Evolutionary conservation across 2,888 invertebrate species (phyloP), one percentile per base, ranked within the genome.

Genomic region (Diabrotica balteata): DNA sequence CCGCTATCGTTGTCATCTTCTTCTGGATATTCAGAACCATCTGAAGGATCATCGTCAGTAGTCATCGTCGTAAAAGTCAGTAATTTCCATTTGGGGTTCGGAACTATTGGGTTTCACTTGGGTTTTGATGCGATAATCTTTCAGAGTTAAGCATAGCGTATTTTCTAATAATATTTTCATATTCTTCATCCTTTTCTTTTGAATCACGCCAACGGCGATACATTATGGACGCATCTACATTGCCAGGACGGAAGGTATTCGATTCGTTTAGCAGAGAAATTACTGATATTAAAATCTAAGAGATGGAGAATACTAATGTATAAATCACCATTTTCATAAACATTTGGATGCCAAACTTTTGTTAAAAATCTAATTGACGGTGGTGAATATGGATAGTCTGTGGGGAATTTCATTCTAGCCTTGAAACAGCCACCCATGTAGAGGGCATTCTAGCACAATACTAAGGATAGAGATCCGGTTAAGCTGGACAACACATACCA

Each of bases 331-430:
- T 98, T 99, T 92, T 98, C 98, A 87, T 99, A 99, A 32, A 99
- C 98, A 89, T 99, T 99, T 76, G 99, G 99, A 88, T 99, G 99
- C 98, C 98, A 99, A 79, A 99, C 97, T 91, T 98, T 98, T 76
- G 97, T 96, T 84, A 97, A 89, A 88, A 99, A 99, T 81, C 97
- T 91, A 86, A 99, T 94, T 78, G 95, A 92, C 74, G 99, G 99
- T 74, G 99, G 99, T 77, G 97, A 97, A 86, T 99, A 99, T 65
- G 99, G 99, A 86, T 99, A 99, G 85, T 99, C 98, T 79, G 91
- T 88, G 67, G 99, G 99, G 85, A 99, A 99, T 86, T 97, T 97
- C 94, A 99, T 96, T 86, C 94, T 92, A 83, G 99, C 98, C 96
- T 98, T n/a, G n/a, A n/a, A n/a, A n/a, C n/a, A n/a, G n/a, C n/a